These are phyloP conservation scores for Onchidella celtica DNA, from an alignment of 2,888 invertebrate species.

Conservation along the genomic window DNA sequence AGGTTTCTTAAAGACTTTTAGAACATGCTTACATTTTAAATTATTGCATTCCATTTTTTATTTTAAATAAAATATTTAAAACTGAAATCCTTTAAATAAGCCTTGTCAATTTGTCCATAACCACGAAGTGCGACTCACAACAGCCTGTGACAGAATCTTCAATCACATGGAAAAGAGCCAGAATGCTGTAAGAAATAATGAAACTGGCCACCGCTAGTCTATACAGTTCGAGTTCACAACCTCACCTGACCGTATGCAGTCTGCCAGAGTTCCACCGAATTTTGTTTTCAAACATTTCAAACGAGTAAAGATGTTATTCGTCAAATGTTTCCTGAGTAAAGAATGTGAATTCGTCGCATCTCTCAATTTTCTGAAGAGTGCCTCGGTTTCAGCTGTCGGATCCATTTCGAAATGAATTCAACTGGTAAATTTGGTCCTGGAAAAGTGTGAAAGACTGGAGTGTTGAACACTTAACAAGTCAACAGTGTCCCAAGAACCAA, in stretches of 20 bases:
- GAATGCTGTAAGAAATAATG: too few species aligned
- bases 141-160: too few species aligned
- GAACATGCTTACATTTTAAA: too few species aligned
- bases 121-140: too few species aligned
- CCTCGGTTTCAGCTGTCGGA: slow-evolving; percentile 15
- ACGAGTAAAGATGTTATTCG: not conserved
- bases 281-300: slow-evolving; percentile 56
- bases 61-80: too few species aligned
- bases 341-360: slow-evolving; percentile 27
- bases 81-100: too few species aligned
- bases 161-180: too few species aligned
- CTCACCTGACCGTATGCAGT: slow-evolving; percentile 86
- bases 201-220: too few species aligned
- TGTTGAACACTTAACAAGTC: not conserved
- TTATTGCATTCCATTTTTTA: too few species aligned
- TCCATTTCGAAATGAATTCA: slow-evolving; percentile 11
- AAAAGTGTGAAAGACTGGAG: not conserved
- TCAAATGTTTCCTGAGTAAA: slow-evolving; percentile 23
- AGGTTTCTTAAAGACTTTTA: too few species aligned
- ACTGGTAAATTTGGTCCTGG: not conserved
- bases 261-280: slow-evolving; percentile 67
- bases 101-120: too few species aligned
- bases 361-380: slow-evolving; percentile 17
- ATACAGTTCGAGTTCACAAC: too few species aligned
- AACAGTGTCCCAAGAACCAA: not conserved